Base-by-base conservation (phyloP, 2,113 vertebrate genomes). In the Melospiza georgiana region DNA sequence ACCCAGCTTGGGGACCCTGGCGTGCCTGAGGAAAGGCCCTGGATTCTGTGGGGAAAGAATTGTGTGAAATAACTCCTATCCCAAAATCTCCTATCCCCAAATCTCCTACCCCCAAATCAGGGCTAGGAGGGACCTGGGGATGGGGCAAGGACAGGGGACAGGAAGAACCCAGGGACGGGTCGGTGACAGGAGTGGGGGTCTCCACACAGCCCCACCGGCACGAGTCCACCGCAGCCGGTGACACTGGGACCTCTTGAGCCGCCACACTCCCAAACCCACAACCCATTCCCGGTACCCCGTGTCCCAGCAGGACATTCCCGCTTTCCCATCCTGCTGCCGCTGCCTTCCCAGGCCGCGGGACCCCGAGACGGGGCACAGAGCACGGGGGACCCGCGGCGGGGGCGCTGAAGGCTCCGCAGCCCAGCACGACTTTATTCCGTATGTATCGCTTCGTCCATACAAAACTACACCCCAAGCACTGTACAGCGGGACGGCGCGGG, bases 391-490 rank as follows among this genome's bases (percentile, higher is more conserved):
- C 71, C 71, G 30, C 61, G 44, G 48, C 11, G 2, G 18, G 54
- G 51, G 51, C 25, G 82, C 83, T 14, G 13, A 37, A 44, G 65
- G 90, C 25, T 15, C 66, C 23, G 62, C 89, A 73, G 79, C 87
- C 92, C 75, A 63, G 62, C 87, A 77, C 33, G 46, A 81, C 79
- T 88, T 94, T 90, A 91, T 92, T 96, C 91, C 24, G 39, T 49
- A 73, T 72, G 39, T 49, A 73, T 81, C 51, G 62, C 67, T 82
- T 57, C 33, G 88, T 91, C 84, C 89, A 92, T 97, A 96, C 92
- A 96, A 97, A 97, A 96, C 94, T 72, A 94, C 95, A 92, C 92
- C 95, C 94, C 94, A 87, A 96, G 95, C 91, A 94, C 92, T 76
- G 92, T 87, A 96, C 79, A 91, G 94, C 59, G 12, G 88, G 94